These are phyloP conservation scores for Dallia pectoralis DNA, from an alignment of 2,797 vertebrate species.

Conservation along the genomic window DNA sequence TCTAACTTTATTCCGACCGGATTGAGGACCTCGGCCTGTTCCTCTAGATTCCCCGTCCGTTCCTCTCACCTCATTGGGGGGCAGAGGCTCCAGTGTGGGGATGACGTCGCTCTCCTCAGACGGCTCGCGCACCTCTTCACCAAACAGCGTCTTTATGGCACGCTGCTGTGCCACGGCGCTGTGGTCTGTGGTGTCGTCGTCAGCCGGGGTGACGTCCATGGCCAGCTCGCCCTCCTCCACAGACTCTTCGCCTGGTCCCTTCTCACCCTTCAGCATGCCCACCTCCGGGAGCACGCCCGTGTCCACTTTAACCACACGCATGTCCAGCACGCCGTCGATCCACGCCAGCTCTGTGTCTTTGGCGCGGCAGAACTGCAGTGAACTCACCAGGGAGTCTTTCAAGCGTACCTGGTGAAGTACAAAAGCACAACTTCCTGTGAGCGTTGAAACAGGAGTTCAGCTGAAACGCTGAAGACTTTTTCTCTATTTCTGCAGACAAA, in stretches of 20 bases:
- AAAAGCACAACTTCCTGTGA: neutral
- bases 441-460: neutral
- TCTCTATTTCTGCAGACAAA: neutral
- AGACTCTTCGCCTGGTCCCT: conserved; percentile 70
- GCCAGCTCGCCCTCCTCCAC: conserved; percentile 82
- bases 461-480: neutral
- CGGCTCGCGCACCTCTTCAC: conserved; percentile 89
- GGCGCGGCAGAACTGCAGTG: conserved; percentile 97
- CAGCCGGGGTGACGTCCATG: conserved; percentile 73
- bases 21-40: neutral
- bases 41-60: neutral
- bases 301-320: conserved; percentile 96
- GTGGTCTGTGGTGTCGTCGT: conserved; percentile 68
- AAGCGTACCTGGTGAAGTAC: conserved; percentile 83
- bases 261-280: conserved; percentile 64
- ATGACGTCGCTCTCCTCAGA: conserved; percentile 95
- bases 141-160: conserved; percentile 92
- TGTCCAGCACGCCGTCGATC: conserved; percentile 97
- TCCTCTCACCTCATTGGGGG: conserved; percentile 81
- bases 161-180: conserved; percentile 82
- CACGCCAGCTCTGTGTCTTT: conserved; percentile 96
- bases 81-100: conserved; percentile 93
- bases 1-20: neutral
- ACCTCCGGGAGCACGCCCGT: conserved; percentile 94
- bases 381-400: conserved; percentile 98